Conservation (phyloP, 2,797 vertebrate species). For the Dendrocincla tyrannina region DNA sequence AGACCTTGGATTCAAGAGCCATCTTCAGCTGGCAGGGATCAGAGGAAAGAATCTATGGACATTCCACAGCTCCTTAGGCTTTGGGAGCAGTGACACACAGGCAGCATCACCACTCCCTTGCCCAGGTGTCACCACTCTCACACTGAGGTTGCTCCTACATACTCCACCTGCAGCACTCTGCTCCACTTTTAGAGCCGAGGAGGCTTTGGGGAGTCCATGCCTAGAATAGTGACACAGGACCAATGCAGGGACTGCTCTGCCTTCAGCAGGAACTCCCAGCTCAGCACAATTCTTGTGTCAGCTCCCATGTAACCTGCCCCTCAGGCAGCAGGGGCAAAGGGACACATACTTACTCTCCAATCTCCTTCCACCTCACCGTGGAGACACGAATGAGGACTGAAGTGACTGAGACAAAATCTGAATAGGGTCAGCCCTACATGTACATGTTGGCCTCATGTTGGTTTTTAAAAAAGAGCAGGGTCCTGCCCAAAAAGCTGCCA, state of each 20-base stretch:
- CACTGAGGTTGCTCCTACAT: background rate
- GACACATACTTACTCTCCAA: accelerated
- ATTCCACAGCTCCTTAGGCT: background rate
- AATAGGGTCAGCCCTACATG: accelerated
- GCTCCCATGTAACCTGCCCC: background rate
- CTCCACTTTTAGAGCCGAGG: background rate
- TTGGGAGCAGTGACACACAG: background rate
- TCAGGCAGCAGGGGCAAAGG: accelerated
- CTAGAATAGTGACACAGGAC: accelerated
- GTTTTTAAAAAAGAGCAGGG: background rate
- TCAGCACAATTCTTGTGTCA: background rate
- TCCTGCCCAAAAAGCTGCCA: background rate
- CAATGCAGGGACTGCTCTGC: background rate
- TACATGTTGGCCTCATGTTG: accelerated
- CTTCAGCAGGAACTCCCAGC: background rate
- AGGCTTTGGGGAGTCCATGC: background rate
- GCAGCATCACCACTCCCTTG: background rate
- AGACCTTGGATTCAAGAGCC: background rate
- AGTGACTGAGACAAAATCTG: background rate
- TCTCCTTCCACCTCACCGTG: background rate
- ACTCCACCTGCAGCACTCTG: background rate
- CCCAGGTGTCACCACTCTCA: background rate
- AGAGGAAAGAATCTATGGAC: background rate
- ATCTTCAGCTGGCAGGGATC: background rate
- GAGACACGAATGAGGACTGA: background rate